These are phyloP conservation scores for Acrocephalus kingi DNA, from an alignment of 2,113 vertebrate genomes.

Conservation along the genomic window DNA sequence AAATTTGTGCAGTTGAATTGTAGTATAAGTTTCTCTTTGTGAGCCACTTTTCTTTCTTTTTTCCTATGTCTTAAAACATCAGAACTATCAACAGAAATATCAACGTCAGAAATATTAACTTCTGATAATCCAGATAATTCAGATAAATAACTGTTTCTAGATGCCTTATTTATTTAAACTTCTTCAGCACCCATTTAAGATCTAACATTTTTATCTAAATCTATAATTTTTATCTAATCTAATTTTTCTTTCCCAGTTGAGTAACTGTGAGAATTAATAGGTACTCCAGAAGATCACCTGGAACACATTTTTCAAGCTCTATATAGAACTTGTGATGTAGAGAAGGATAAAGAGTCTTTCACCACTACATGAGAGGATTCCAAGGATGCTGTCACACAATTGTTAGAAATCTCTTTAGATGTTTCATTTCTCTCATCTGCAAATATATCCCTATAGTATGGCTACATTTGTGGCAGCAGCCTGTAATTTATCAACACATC, in stretches of 20 bases:
- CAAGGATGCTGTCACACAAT: not conserved
- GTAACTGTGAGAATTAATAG: not conserved
- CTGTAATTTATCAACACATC: not conserved
- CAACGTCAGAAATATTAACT: not conserved
- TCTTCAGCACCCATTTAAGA: not conserved
- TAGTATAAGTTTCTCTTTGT: not conserved
- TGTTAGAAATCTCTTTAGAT: not conserved
- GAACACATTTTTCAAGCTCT: not conserved
- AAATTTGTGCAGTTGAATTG: not conserved
- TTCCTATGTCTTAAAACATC: not conserved
- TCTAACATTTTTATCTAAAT: not conserved
- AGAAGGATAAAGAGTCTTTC: not conserved
- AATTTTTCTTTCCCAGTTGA: not conserved
- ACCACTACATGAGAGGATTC: not conserved
- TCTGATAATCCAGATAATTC: not conserved
- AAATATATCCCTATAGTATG: not conserved
- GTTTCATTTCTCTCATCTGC: not conserved
- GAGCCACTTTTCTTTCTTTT: not conserved
- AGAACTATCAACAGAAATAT: not conserved
- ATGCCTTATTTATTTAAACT: not conserved
- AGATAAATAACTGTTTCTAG: not conserved
- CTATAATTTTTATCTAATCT: not conserved
- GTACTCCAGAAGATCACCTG: not conserved
- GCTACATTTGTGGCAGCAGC: not conserved
- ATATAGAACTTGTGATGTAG: accelerated